Conservation (phyloP, 2,888 invertebrate genomes). For the Orchesellides sinensis region DNA sequence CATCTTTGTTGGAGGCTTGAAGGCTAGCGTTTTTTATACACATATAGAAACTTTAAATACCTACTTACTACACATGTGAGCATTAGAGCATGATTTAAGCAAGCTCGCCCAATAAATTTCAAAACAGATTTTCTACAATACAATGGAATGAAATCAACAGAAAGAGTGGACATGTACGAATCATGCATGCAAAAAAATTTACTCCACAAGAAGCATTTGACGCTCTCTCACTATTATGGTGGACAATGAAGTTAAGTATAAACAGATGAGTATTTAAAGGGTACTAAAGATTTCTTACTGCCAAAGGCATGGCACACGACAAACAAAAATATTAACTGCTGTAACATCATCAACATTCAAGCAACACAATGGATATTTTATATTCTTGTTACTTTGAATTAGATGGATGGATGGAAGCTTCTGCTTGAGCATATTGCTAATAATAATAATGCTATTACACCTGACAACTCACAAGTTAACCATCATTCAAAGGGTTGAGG, state of each 20-base stretch:
- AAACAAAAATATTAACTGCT: too few relatives aligned
- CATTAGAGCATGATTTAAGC: neutral
- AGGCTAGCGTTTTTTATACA: neutral
- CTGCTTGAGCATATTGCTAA: constrained; percentile 13
- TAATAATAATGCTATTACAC: constrained; percentile 35
- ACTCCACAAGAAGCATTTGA: too few relatives aligned
- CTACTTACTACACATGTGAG: neutral
- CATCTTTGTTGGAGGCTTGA: constrained; percentile 19
- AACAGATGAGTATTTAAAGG: neutral
- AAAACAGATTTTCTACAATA: constrained; percentile 21
- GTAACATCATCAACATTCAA: neutral
- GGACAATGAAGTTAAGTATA: neutral
- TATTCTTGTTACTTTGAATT: neutral
- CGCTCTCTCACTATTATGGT: too few relatives aligned
- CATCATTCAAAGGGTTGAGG: constrained; percentile 38
- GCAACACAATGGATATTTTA: neutral
- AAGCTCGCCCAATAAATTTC: constrained; percentile 53
- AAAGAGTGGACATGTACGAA: neutral
- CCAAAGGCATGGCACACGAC: constrained; percentile 60
- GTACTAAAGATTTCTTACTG: constrained; percentile 11
- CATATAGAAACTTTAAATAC: neutral
- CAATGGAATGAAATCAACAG: constrained; percentile 50
- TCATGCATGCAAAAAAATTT: constrained; percentile 1
- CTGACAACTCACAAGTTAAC: constrained; percentile 47
- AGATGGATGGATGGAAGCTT: constrained; percentile 15